phyloP scores from a whole-genome alignment of 2,797 vertebrate species.

The Triplophysa yarkandensis region DNA sequence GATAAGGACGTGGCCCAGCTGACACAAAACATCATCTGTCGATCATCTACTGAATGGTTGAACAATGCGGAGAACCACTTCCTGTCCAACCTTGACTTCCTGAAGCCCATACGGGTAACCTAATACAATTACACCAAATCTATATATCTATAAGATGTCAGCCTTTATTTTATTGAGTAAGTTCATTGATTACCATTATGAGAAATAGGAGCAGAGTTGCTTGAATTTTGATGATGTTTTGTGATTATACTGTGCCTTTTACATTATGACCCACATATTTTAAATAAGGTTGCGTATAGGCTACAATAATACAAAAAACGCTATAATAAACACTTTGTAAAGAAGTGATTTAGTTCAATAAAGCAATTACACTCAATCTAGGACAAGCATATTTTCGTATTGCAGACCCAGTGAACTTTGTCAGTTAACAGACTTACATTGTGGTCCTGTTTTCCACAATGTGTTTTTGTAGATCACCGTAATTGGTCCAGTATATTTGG shows the following conservation, averaged over 20 bases:
- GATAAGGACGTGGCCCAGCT: constrained; percentile 72
- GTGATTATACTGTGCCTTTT: not conserved
- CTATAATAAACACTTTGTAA: constrained; percentile 24
- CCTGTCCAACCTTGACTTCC: constrained; percentile 85
- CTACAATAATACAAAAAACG: not conserved
- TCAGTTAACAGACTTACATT: constrained; percentile 9
- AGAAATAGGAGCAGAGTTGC: not conserved
- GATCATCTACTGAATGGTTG: constrained; percentile 81
- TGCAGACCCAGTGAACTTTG: constrained; percentile 39
- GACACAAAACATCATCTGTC: constrained; percentile 83
- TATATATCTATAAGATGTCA: not conserved
- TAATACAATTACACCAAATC: not conserved
- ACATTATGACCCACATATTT: not conserved
- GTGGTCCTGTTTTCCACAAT: constrained; percentile 30
- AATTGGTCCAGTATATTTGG: constrained; percentile 46
- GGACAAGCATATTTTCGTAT: constrained; percentile 30
- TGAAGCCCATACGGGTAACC: constrained; percentile 90
- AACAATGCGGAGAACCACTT: constrained; percentile 79
- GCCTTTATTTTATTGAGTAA: not conserved
- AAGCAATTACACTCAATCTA: constrained; percentile 23
- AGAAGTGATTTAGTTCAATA: constrained; percentile 1
- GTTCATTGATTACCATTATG: not conserved
- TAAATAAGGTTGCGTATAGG: not conserved
- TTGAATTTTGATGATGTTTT: not conserved
- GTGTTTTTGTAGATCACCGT: constrained; percentile 23